A percentile compares a stretch with the other conserved stretches of the same genome.
Evolutionary conservation across 2,888 invertebrate genomes (phyloP).

Genomic region (Synanthedon vespiformis): DNA sequence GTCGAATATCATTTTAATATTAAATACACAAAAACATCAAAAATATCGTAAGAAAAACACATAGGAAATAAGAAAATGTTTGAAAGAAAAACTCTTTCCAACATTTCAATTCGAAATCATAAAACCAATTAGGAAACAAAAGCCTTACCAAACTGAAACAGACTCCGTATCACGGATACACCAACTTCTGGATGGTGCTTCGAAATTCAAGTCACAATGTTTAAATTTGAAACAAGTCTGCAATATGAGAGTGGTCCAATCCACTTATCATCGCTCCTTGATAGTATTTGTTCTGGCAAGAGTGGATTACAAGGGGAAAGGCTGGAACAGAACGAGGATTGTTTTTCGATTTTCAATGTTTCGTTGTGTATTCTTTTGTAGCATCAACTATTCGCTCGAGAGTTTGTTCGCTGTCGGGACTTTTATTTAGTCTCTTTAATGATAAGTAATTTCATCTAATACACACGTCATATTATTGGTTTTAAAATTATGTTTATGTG

Average conservation of each 20-base stretch:
- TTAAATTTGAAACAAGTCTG: conserved; percentile 43
- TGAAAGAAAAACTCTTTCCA: too few relatives aligned
- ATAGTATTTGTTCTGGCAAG: conserved; percentile 12
- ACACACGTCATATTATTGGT: too few relatives aligned
- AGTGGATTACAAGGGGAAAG: conserved; percentile 6
- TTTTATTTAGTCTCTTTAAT: too few relatives aligned
- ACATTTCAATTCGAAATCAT: neutral
- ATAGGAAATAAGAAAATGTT: too few relatives aligned
- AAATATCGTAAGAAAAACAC: neutral
- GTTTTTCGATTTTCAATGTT: neutral
- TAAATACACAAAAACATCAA: too few relatives aligned
- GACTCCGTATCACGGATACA: conserved; percentile 1
- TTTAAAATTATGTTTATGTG: too few relatives aligned
- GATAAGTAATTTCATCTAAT: too few relatives aligned
- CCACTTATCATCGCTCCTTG: conserved; percentile 38
- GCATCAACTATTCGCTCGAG: too few relatives aligned
- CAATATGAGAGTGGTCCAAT: conserved; percentile 36
- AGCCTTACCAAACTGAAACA: conserved; percentile 3
- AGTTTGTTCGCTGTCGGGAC: too few relatives aligned
- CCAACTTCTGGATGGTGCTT: conserved; percentile 10
- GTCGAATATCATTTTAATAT: too few relatives aligned
- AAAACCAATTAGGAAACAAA: neutral
- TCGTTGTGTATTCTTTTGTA: neutral
- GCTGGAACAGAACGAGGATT: conserved; percentile 3
- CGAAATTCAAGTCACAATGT: conserved; percentile 20